Evolutionary conservation across 2,888 invertebrate genomes (phyloP), one percentile per base, ranked within the genome.

Genomic region (Drosophila leonis): DNA sequence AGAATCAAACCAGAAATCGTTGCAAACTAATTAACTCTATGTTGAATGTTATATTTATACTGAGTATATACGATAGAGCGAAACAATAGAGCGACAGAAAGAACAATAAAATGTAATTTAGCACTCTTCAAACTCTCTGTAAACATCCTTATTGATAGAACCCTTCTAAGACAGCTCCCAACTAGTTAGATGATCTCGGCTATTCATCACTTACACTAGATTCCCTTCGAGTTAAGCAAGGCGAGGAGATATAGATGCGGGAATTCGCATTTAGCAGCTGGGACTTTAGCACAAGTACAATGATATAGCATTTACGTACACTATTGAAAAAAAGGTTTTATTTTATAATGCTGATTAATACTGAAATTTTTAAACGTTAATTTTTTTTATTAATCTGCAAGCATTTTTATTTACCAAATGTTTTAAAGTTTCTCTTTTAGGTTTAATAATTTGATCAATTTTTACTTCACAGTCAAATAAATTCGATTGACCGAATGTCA

Each of bases 31-130:
- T 72, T 73, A 42, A 73, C 57, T 72, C 86, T 86, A 86, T 69
- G 48, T 60, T 64, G 54, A 55, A 83, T 88, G 83, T 80, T 37
- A 55, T 83, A 83, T 83, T 83, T 86, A 88, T 88, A 83, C 88
- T 83, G 83, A 83, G 52, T 44, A 39, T 49, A 69, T 81, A 75
- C 75, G 61, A 73, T 70, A 74, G 62, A 77, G 52, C 62, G 59
- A 59, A 48, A 48, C 27, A 59, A 48, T 48, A 39, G 29, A 59
- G 29, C 37, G 37, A 59, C 29, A 59, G 48, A 59, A 37, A 48
- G 69, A 72, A 64, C 67, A 62, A 61, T 51, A 51, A 18, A 69
- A 48, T 61, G 48, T 33, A 65, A 55, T 49, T 57, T 46, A 51
- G 41, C 33, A 35, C 44, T 66, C 63, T 62, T 56, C 27, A 65